Conservation (phyloP, 2,888 invertebrate species). For the Sinodicranocentrus sp. region DNA sequence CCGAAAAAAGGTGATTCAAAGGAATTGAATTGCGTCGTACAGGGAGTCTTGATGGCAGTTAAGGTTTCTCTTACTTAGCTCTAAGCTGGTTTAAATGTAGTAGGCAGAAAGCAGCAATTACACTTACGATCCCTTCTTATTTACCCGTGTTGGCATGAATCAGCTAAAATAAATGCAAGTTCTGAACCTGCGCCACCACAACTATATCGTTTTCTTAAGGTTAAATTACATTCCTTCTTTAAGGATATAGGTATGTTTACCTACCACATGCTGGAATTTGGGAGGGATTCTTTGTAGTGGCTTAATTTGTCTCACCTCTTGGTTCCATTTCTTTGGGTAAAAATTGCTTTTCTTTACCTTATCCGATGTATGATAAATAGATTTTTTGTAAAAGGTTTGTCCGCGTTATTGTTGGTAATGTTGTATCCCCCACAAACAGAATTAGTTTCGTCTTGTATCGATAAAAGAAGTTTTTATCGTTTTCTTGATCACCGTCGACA, state of each 20-base stretch:
- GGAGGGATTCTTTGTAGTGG: slow-evolving; percentile 32
- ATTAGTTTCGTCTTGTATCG: slow-evolving; percentile 44
- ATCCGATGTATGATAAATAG: too few species aligned
- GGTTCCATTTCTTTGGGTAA: too few species aligned
- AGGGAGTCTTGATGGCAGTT: slow-evolving; percentile 56
- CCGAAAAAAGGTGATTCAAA: slow-evolving; percentile 65
- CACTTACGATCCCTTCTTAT: slow-evolving; percentile 24
- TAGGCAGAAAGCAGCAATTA: slow-evolving; percentile 43
- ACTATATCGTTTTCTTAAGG: slow-evolving; percentile 43
- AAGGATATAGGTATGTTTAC: slow-evolving; percentile 3
- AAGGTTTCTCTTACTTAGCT: slow-evolving; percentile 36
- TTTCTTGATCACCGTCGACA: slow-evolving; percentile 44
- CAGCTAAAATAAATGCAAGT: too few species aligned
- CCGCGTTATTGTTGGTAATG: too few species aligned
- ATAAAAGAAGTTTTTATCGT: slow-evolving; percentile 45
- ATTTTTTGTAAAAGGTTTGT: too few species aligned
- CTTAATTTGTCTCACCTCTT: slow-evolving; percentile 58
- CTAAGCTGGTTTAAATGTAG: slow-evolving; percentile 22
- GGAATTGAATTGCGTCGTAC: slow-evolving; percentile 65
- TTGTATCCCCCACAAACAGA: slow-evolving; percentile 6
- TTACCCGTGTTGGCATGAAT: neutral
- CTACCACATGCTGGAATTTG: slow-evolving; percentile 42
- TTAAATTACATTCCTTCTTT: neutral
- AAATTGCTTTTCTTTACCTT: too few species aligned
- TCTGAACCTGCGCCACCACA: neutral